Conservation (phyloP, 2,888 invertebrate genomes). For the Callimorpha dominula region DNA sequence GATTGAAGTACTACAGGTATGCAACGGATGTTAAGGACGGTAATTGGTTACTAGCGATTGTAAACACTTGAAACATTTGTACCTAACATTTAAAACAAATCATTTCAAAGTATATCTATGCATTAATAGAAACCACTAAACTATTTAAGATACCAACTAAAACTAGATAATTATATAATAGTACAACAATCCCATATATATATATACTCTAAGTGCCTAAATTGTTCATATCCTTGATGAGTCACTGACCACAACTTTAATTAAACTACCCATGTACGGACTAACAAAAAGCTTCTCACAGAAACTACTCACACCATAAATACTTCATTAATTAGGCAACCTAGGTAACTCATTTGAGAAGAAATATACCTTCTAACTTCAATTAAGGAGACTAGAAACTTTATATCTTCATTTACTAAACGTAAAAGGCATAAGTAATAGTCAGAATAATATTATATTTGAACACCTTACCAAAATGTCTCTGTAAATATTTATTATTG, state of each 20-base stretch:
- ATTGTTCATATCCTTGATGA: neutral
- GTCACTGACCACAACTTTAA: conserved; percentile 30
- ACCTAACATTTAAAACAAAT: too few relatives aligned
- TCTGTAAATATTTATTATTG: too few relatives aligned
- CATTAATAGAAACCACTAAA: neutral
- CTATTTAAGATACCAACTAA: neutral
- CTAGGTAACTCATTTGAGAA: neutral
- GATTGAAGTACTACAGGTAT: too few relatives aligned
- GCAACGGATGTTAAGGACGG: too few relatives aligned
- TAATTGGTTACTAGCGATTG: too few relatives aligned
- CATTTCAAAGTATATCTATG: neutral
- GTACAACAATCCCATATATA: neutral
- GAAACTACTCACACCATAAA: neutral
- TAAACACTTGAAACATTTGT: too few relatives aligned
- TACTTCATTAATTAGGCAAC: neutral
- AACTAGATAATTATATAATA: conserved; percentile 5
- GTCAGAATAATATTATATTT: too few relatives aligned
- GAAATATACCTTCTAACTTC: neutral
- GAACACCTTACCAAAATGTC: too few relatives aligned
- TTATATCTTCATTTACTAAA: too few relatives aligned
- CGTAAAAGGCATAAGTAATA: too few relatives aligned
- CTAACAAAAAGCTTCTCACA: conserved; percentile 21
- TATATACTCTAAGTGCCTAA: too few relatives aligned
- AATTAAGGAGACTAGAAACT: neutral
- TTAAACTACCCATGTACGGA: conserved; percentile 43